Conservation (phyloP, 2,113 vertebrate genomes). For the Argyrosomus japonicus region DNA sequence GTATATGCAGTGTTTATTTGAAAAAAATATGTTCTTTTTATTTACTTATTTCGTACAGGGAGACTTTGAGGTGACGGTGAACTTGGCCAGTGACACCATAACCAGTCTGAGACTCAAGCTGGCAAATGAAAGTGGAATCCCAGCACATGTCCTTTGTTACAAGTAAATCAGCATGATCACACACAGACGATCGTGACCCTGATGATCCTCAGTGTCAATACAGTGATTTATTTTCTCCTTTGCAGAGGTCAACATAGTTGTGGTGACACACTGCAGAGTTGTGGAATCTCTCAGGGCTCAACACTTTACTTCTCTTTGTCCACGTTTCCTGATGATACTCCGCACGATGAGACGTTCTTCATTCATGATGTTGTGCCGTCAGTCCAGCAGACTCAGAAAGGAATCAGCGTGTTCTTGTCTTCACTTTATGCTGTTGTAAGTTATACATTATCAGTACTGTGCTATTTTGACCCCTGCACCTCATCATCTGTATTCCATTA, state of each 20-base stretch:
- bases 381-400: slow-evolving; percentile 64
- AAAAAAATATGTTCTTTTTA: background rate
- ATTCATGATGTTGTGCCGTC: slow-evolving; percentile 57
- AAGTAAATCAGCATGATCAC: slow-evolving; percentile 45
- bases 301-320: slow-evolving; percentile 60
- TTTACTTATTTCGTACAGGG: slow-evolving; percentile 30
- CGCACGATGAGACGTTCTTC: background rate
- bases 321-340: slow-evolving; percentile 1
- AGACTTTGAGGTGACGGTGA: slow-evolving; percentile 58
- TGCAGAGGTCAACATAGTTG: background rate
- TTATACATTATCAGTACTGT: too few species aligned
- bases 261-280: slow-evolving; percentile 23
- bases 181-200: too few species aligned
- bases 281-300: slow-evolving; percentile 52
- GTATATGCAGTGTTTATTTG: background rate
- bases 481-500: background rate
- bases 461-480: background rate
- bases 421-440: slow-evolving; percentile 65
- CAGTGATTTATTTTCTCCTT: background rate
- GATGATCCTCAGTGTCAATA: background rate
- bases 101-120: slow-evolving; percentile 50
- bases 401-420: slow-evolving; percentile 71
- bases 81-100: slow-evolving; percentile 62
- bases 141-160: slow-evolving; percentile 59
- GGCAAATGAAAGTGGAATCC: slow-evolving; percentile 64